A percentile compares a stretch with the other conserved stretches of the same genome.
Evolutionary conservation across 2,797 vertebrate species (phyloP).

Genomic region (Miichthys miiuy): DNA sequence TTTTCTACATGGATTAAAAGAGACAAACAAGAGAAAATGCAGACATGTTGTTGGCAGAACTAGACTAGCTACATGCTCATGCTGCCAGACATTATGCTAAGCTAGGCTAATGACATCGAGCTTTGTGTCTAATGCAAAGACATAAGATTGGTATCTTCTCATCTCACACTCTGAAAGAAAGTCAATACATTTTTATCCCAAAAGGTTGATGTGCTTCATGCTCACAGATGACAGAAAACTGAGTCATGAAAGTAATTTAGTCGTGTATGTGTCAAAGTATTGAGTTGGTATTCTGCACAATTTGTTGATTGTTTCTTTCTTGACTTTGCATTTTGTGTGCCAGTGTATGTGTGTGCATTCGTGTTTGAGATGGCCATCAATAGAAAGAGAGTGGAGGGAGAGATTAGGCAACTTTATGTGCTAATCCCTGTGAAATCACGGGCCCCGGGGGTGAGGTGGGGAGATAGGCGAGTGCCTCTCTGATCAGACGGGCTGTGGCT

Average conservation of each 20-base stretch:
- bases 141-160: neutral
- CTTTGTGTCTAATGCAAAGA: neutral
- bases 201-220: neutral
- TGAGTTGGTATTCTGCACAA: neutral
- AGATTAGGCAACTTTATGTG: constrained; percentile 78
- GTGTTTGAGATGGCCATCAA: constrained; percentile 72
- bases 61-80: neutral
- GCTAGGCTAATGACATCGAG: neutral
- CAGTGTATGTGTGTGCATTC: constrained; percentile 7
- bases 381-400: constrained; percentile 69
- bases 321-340: constrained; percentile 19
- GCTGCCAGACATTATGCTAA: neutral
- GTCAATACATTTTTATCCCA: neutral
- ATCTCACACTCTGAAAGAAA: neutral
- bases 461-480: constrained; percentile 66
- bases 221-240: neutral
- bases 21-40: neutral
- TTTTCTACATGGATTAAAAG: neutral
- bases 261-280: neutral
- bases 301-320: neutral
- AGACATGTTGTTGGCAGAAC: neutral
- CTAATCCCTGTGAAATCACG: constrained; percentile 81
- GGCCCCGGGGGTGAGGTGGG: constrained; percentile 62
- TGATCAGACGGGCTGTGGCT: constrained; percentile 77
- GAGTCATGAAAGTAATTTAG: neutral